Evolutionary conservation across 2,797 vertebrate species (phyloP), one percentile per base, ranked within the genome.

Genomic region (Podargus strigoides): DNA sequence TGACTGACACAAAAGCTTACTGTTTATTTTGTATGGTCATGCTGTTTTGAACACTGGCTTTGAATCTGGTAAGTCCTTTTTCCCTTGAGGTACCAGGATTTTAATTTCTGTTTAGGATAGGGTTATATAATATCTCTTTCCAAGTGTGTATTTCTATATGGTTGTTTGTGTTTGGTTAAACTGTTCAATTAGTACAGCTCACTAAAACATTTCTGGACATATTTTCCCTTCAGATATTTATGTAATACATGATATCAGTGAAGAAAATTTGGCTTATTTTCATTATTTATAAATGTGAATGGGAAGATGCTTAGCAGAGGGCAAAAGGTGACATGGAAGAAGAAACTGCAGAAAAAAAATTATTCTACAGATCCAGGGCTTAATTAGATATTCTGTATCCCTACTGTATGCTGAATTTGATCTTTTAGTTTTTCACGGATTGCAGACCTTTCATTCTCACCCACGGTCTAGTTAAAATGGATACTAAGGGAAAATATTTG

Each of bases 391-490:
- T 77, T 64, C 37, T 55, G 4, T 72, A 56, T 85, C n/a, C 12
- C 36, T 93, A 2, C 66, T 91, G 63, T 93, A 87, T 66, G 41
- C 44, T 87, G 52, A 67, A 70, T 85, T 84, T 93, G 91, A 90
- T 95, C 83, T 94, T 94, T 92, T 87, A 0, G 0, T 91, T 94
- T 94, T 94, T 94, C 89, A 94, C 87, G 88, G 67, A 91, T 94
- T 95, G 85, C 67, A 94, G 83, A 93, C 59, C 59, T 94, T 89
- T 89, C 62, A 55, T 87, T 93, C 60, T 93, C 85, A 94, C 63
- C 73, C 82, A 75, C 22, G 0, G 42, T 87, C 66, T 89, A 84
- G n/a, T 86, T 87, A 79, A 75, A 94, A 81, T 28, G 78, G 73
- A 49, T 89, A 42, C 32, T 69, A 49, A 73, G 32, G 32, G 50